phyloP scores from a whole-genome alignment of 2,888 invertebrate genomes.

The Pimpla rufipes region DNA sequence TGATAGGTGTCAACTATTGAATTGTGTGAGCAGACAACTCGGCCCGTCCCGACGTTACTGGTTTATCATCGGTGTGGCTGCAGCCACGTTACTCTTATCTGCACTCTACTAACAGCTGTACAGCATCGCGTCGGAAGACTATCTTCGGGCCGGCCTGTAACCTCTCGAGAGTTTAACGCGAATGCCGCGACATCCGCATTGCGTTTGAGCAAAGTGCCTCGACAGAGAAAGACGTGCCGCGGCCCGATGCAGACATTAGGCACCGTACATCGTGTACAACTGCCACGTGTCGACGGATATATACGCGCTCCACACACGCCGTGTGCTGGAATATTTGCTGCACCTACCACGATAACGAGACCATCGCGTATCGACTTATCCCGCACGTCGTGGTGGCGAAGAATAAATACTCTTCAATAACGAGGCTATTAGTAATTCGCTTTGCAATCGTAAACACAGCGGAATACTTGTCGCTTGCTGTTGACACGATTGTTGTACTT shows the following conservation, averaged over 20 bases:
- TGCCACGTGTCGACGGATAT: constrained; percentile 11
- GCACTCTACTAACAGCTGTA: constrained; percentile 12
- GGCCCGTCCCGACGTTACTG: neutral
- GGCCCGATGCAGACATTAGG: neutral
- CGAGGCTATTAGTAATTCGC: neutral
- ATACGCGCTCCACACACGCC: neutral
- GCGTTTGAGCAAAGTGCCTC: constrained; percentile 39
- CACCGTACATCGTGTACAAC: neutral
- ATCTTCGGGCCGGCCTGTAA: constrained; percentile 41
- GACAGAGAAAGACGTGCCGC: neutral
- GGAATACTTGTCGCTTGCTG: neutral
- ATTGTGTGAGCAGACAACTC: neutral
- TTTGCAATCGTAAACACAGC: too few relatives aligned
- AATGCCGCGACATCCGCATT: constrained; percentile 44
- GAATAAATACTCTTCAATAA: neutral
- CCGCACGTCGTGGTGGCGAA: neutral
- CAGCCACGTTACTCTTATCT: constrained; percentile 31
- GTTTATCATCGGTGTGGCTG: constrained; percentile 26
- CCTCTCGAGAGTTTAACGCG: constrained; percentile 7
- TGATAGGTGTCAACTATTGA: neutral
- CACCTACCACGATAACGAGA: constrained; percentile 19
- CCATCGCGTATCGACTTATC: neutral
- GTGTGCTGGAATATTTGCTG: neutral
- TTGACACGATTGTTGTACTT: neutral
- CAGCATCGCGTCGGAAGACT: constrained; percentile 18